Conservation (phyloP, 2,113 vertebrate genomes). For the Stercorarius parasiticus region DNA sequence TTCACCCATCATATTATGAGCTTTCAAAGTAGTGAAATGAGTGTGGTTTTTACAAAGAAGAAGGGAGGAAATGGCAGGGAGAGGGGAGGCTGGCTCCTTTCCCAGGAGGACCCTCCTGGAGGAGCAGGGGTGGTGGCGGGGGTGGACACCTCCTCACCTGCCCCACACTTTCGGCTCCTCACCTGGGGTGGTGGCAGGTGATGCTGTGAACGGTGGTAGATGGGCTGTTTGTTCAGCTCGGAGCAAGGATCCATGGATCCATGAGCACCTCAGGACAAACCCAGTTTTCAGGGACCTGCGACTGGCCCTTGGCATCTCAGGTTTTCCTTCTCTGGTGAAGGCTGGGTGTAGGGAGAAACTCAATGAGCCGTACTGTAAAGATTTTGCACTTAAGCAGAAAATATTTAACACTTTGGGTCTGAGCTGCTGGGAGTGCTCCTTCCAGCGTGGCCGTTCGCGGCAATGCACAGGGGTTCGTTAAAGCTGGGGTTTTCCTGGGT, state of each 20-base stretch:
- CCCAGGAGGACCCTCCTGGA: neutral
- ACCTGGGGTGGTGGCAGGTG: rapidly evolving
- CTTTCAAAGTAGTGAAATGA: constrained; percentile 26
- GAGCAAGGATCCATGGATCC: neutral
- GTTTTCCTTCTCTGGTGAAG: neutral
- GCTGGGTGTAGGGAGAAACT: neutral
- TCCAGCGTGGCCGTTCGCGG: rapidly evolving
- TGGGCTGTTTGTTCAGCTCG: neutral
- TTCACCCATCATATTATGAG: constrained; percentile 29
- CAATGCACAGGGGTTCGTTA: neutral
- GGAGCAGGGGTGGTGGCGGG: neutral
- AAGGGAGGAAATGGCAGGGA: neutral
- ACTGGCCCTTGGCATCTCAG: neutral
- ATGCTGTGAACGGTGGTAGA: rapidly evolving
- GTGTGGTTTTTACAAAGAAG: neutral
- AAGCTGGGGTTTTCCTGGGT: neutral
- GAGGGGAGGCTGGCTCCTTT: neutral
- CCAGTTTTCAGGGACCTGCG: rapidly evolving
- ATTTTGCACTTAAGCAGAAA: constrained; percentile 25
- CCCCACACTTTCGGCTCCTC: neutral
- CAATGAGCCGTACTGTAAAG: neutral
- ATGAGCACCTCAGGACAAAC: rapidly evolving
- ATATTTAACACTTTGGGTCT: neutral
- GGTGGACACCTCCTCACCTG: neutral
- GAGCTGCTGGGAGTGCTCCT: neutral